Conservation (phyloP, 2,888 invertebrate species). For the Melanargia galathea region DNA sequence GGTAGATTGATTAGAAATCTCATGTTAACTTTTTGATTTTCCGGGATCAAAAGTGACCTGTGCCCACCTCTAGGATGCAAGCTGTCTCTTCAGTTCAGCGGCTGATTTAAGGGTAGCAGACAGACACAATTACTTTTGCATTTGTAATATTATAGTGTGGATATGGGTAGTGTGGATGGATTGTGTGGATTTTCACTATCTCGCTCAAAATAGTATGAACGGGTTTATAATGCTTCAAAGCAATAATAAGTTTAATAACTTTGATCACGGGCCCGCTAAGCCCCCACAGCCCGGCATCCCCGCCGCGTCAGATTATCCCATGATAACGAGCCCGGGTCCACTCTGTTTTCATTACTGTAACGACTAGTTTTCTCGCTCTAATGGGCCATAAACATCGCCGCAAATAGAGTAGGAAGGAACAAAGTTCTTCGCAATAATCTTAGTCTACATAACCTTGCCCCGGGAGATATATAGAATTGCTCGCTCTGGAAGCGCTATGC, state of each 20-base stretch:
- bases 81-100: no score
- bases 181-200: no score
- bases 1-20: no score
- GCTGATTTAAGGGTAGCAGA: no score
- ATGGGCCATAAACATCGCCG: slow-evolving; percentile 76
- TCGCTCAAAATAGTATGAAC: no score
- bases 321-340: slow-evolving; percentile 71
- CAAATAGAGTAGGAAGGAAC: slow-evolving; percentile 69
- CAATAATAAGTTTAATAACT: slow-evolving; percentile 42
- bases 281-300: slow-evolving; percentile 40
- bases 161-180: no score
- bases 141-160: no score
- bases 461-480: slow-evolving; percentile 38
- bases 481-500: slow-evolving; percentile 27
- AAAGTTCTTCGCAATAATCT: slow-evolving; percentile 63
- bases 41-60: no score
- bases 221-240: slow-evolving; percentile 2
- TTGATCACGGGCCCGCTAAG: slow-evolving; percentile 36
- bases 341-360: slow-evolving; percentile 76
- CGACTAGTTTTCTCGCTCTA: slow-evolving; percentile 69
- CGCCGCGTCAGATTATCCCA: slow-evolving; percentile 55
- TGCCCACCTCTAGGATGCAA: no score
- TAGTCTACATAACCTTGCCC: slow-evolving; percentile 45
- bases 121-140: no score
- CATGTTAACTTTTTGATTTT: no score